These are phyloP conservation scores for Planococcus citri DNA, from an alignment of 1,140 invertebrate genomes.

Conservation along the genomic window DNA sequence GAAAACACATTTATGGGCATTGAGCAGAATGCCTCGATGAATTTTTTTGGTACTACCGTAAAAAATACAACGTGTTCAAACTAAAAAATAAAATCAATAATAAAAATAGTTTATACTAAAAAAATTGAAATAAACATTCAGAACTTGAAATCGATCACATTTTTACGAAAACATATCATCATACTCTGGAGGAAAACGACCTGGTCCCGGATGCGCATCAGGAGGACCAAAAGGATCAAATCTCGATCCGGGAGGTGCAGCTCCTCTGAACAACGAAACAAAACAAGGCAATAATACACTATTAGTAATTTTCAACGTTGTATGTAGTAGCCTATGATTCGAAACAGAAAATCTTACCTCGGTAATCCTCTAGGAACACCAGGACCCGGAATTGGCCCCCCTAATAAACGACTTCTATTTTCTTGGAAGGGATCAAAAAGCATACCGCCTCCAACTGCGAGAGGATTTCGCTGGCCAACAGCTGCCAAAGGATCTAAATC, in stretches of 20 bases:
- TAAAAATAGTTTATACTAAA: too few relatives aligned
- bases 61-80: too few relatives aligned
- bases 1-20: too few relatives aligned
- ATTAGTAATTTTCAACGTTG: not conserved
- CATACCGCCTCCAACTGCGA: constrained; percentile 64
- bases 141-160: not conserved
- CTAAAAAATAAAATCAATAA: too few relatives aligned
- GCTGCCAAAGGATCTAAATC: constrained; percentile 61
- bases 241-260: constrained; percentile 59
- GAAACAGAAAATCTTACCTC: constrained; percentile 14
- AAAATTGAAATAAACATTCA: too few relatives aligned
- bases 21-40: too few relatives aligned
- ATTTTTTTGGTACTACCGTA: too few relatives aligned
- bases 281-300: not conserved
- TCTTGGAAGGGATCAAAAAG: constrained; percentile 50
- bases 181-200: constrained; percentile 50
- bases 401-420: constrained; percentile 34
- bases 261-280: constrained; percentile 44
- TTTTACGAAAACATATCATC: constrained; percentile 62
- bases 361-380: constrained; percentile 39
- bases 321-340: not conserved
- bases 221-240: constrained; percentile 71
- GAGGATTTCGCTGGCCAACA: constrained; percentile 39
- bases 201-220: constrained; percentile 33
- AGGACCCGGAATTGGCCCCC: constrained; percentile 42